Conservation (phyloP, 2,888 invertebrate species). For the Heliconius ismenius region DNA sequence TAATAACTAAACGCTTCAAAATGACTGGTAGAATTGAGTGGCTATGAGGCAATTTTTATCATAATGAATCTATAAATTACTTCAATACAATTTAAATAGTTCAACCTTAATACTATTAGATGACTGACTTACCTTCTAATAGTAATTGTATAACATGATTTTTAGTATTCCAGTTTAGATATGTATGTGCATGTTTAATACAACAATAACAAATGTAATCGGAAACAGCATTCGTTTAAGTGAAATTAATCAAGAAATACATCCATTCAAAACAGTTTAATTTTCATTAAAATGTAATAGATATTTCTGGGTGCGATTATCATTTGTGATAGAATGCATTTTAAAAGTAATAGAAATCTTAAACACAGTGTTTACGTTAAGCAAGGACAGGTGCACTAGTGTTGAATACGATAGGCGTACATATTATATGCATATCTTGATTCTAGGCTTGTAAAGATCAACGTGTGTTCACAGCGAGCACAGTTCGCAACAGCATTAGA, state of each 20-base stretch:
- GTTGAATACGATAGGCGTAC: conserved; percentile 40
- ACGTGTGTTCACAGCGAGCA: conserved; percentile 38
- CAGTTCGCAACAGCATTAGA: conserved; percentile 65
- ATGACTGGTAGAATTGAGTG: conserved; percentile 46
- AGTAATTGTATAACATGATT: conserved; percentile 10
- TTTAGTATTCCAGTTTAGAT: background rate
- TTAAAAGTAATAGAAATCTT: conserved; percentile 1
- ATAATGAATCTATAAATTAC: conserved; percentile 50
- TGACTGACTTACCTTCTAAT: conserved; percentile 25
- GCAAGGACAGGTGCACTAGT: conserved; percentile 15
- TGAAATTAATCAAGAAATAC: background rate
- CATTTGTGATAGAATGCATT: background rate
- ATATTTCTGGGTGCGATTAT: background rate
- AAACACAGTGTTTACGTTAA: background rate
- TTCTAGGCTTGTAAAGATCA: conserved; percentile 52
- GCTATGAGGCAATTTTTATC: conserved; percentile 47
- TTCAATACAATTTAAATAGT: conserved; percentile 50
- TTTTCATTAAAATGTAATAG: background rate
- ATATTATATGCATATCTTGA: conserved; percentile 44
- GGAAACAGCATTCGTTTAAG: too few relatives aligned
- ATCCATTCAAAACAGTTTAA: too few relatives aligned
- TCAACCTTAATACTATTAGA: conserved; percentile 43
- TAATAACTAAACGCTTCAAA: conserved; percentile 45
- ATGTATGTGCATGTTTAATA: background rate
- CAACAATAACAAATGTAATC: background rate